Conservation (phyloP, 2,888 invertebrate species). For the Steinernema hermaphroditum region DNA sequence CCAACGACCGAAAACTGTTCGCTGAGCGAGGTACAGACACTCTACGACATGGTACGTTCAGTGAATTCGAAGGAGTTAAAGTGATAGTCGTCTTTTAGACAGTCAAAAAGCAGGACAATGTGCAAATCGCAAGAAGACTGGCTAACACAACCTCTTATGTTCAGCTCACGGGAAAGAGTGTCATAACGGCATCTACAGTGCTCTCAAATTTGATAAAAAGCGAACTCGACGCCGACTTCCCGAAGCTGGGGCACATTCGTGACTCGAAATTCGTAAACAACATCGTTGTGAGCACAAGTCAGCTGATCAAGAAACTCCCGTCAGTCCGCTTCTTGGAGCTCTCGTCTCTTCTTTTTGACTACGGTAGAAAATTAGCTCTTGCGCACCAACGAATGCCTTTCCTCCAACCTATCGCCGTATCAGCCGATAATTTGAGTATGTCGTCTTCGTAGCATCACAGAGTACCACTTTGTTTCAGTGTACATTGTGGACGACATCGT, state of each 20-base stretch:
- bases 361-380: conserved; percentile 46
- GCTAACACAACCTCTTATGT: conserved; percentile 1
- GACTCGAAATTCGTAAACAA: conserved; percentile 45
- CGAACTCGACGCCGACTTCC: neutral
- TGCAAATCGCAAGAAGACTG: conserved; percentile 7
- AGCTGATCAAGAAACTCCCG: conserved; percentile 45
- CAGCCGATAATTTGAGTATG: conserved; percentile 50
- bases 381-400: conserved; percentile 44
- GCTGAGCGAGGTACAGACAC: conserved; percentile 37
- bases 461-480: too few species aligned
- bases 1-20: conserved; percentile 61
- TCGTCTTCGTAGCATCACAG: too few species aligned
- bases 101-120: neutral
- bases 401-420: conserved; percentile 45
- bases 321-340: conserved; percentile 48
- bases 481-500: conserved; percentile 44
- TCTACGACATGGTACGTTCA: conserved; percentile 14
- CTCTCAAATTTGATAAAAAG: conserved; percentile 3
- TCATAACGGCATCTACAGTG: conserved; percentile 2
- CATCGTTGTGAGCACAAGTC: conserved; percentile 40
- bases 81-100: neutral
- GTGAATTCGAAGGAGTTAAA: neutral
- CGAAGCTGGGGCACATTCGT: conserved; percentile 32
- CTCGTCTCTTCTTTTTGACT: conserved; percentile 44
- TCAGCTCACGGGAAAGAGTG: neutral